Evolutionary conservation across 2,888 invertebrate species (phyloP).

Genomic region (Hydriomena furcata): DNA sequence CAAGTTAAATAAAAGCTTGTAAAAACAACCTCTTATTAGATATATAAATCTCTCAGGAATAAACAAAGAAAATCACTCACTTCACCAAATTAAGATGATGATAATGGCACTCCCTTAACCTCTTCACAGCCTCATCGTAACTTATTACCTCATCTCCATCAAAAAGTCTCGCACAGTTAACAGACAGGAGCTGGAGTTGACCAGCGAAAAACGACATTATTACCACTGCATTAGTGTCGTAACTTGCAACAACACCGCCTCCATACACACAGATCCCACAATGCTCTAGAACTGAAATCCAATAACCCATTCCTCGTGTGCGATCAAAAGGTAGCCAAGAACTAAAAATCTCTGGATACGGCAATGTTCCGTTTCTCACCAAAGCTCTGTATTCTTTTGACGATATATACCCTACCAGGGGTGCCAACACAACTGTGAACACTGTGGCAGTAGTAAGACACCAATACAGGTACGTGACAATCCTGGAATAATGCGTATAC

Average conservation of each 20-base stretch:
- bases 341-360: conserved; percentile 70
- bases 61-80: conserved; percentile 45
- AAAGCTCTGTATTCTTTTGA: conserved; percentile 41
- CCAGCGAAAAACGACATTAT: conserved; percentile 72
- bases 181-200: conserved; percentile 60
- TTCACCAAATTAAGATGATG: conserved; percentile 60
- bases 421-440: conserved; percentile 59
- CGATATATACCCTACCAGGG: conserved; percentile 51
- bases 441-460: conserved; percentile 59
- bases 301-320: conserved; percentile 55
- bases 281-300: conserved; percentile 51
- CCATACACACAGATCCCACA: conserved; percentile 62
- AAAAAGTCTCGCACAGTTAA: conserved; percentile 59
- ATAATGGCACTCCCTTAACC: conserved; percentile 56
- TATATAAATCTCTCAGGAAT: too few species aligned
- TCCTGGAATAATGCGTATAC: conserved; percentile 63
- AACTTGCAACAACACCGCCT: conserved; percentile 66
- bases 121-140: conserved; percentile 44
- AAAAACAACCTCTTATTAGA: too few species aligned
- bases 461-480: conserved; percentile 64
- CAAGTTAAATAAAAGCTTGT: too few species aligned
- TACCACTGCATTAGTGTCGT: conserved; percentile 66
- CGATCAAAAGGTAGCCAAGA: conserved; percentile 68
- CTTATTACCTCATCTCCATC: conserved; percentile 39
- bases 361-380: conserved; percentile 47